These are phyloP conservation scores for Campoplex capitator DNA, from an alignment of 2,888 invertebrate species.

Conservation along the genomic window DNA sequence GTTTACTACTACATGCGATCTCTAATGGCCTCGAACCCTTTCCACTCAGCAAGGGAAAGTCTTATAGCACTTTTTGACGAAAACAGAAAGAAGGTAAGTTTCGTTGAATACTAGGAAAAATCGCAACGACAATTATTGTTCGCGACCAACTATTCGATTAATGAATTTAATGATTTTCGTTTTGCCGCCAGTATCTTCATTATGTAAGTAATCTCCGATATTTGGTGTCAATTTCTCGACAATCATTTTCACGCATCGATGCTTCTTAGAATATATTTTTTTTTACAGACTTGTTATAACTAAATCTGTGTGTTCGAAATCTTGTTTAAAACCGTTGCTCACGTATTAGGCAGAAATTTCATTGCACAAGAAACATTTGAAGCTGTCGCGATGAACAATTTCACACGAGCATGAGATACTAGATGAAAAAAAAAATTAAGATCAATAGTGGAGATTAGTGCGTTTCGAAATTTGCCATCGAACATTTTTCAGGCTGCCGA, in stretches of 20 bases:
- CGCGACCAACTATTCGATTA: conserved; percentile 40
- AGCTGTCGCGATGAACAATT: conserved; percentile 2
- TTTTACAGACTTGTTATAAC: background rate
- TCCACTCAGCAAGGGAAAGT: conserved; percentile 96
- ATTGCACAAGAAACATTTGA: conserved; percentile 50
- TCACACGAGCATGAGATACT: conserved; percentile 16
- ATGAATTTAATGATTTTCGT: conserved; percentile 77
- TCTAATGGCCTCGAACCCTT: conserved; percentile 96
- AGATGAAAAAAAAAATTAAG: background rate
- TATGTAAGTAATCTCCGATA: conserved; percentile 86
- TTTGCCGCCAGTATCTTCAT: conserved; percentile 86
- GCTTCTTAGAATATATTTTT: conserved; percentile 49
- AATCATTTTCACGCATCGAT: conserved; percentile 68
- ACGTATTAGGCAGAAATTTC: conserved; percentile 32
- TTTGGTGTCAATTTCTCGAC: conserved; percentile 77
- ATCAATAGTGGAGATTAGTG: background rate
- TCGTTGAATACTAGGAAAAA: background rate
- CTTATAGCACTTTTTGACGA: conserved; percentile 95
- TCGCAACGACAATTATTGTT: background rate
- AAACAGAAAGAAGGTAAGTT: conserved; percentile 93
- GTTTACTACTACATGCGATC: conserved; percentile 98
- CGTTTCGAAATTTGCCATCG: background rate
- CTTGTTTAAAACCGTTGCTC: conserved; percentile 8
- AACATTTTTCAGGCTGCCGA: background rate
- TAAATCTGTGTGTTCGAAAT: background rate